Conservation (phyloP, 2,797 vertebrate genomes). For the Xenopus petersii region DNA sequence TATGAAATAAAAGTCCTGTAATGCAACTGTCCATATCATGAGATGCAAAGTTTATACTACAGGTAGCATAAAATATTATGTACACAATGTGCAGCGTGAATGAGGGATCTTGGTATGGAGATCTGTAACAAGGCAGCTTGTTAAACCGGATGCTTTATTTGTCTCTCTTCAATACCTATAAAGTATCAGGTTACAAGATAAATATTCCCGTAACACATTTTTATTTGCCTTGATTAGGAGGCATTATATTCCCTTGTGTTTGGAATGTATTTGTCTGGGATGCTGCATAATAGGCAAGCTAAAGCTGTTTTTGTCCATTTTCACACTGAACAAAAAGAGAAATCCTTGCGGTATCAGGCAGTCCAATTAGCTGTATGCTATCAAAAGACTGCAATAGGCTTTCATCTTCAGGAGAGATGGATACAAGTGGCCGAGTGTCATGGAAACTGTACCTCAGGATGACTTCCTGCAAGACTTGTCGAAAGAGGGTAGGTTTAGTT, state of each 20-base stretch:
- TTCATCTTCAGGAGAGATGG: constrained; percentile 79
- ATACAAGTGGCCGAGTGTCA: constrained; percentile 75
- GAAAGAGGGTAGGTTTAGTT: constrained; percentile 22
- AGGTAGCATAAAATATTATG: too few relatives aligned
- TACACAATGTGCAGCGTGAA: too few relatives aligned
- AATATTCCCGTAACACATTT: constrained; percentile 17
- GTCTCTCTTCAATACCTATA: constrained; percentile 12
- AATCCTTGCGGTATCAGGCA: constrained; percentile 64
- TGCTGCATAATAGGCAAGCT: constrained; percentile 69
- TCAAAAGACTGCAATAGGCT: constrained; percentile 70
- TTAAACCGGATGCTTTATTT: too few relatives aligned
- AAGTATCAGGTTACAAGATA: constrained; percentile 31
- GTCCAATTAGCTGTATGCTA: constrained; percentile 82
- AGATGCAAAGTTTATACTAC: too few relatives aligned
- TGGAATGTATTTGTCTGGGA: constrained; percentile 66
- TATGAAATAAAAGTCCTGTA: too few relatives aligned
- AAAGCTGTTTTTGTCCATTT: constrained; percentile 73
- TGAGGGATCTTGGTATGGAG: too few relatives aligned
- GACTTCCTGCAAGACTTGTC: constrained; percentile 78
- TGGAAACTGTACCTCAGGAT: constrained; percentile 82
- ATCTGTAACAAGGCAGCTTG: too few relatives aligned
- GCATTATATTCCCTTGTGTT: constrained; percentile 66
- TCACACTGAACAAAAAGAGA: constrained; percentile 65
- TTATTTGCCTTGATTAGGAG: constrained; percentile 26
- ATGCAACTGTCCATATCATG: too few relatives aligned